Evolutionary conservation across 1,140 invertebrate species (phyloP), one percentile per base, ranked within the genome.

Genomic region (Penaeus chinensis): DNA sequence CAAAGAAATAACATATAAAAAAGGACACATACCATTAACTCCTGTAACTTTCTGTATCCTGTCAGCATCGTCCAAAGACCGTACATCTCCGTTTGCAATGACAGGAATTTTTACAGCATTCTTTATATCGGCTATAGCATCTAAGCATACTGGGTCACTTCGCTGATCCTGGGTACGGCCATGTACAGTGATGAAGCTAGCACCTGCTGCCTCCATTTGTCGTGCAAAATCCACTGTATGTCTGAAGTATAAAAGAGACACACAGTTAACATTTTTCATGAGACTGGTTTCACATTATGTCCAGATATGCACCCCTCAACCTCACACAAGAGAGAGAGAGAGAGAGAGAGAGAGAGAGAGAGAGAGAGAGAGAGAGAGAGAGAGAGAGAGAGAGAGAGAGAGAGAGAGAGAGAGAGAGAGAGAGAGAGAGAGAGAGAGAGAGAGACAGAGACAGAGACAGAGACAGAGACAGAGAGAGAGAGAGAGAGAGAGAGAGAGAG

Each of bases 31-130:
- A 93, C 96, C 98, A 92, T 96, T 93, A 89, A 96, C 97, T 47
- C 94, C 94, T 18, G 96, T 96, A 85, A 91, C 90, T 63, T 94
- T 91, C 85, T 95, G 94, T 32, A 98, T 92, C 27, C 92, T 90
- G 84, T 94, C 91, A 65, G 95, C 96, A 93, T 96, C 96, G 24
- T 94, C 91, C 87, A 97, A 93, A 76, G 92, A 94, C 91, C 95
- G 96, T 1, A 98, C 93, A 91, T 96, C 97, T 84, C 98, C 98
- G 94, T 99, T 99, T 2, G 96, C 97, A 90, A 99, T 94, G 0
- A 99, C 93, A 19, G 98, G 98, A 88, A 98, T 93, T 66, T 93
- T 90, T 1, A 98, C 91, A 85, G 93, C 94, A 82, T 96, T 93
- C 89, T 94, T 95, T n/a, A 98, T 94, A 13, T 95, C 91, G 91